Conservation (phyloP, 2,888 invertebrate genomes). For the Volucella inanis region DNA sequence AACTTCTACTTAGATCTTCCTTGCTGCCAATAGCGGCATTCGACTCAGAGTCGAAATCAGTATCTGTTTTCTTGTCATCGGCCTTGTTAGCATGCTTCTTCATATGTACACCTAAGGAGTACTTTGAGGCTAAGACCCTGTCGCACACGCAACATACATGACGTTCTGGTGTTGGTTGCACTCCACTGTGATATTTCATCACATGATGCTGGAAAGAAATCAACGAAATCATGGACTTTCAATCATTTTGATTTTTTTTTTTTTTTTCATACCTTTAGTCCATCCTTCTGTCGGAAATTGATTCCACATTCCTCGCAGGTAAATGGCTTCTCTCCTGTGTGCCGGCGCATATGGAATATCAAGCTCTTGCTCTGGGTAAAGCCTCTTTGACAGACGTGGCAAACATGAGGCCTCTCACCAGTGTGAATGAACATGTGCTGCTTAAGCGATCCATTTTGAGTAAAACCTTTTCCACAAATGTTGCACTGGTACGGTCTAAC, state of each 20-base stretch:
- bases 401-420: slow-evolving; percentile 79
- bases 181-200: slow-evolving; percentile 77
- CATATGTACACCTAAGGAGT: slow-evolving; percentile 77
- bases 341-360: slow-evolving; percentile 79
- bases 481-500: slow-evolving; percentile 78
- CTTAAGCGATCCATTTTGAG: slow-evolving; percentile 80
- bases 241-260: neutral
- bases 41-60: slow-evolving; percentile 28
- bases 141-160: slow-evolving; percentile 78
- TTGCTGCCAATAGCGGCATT: neutral
- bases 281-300: slow-evolving; percentile 80
- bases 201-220: slow-evolving; percentile 76
- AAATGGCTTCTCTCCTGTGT: slow-evolving; percentile 80
- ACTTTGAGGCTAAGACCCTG: slow-evolving; percentile 76
- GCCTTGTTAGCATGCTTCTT: slow-evolving; percentile 77
- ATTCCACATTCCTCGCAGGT: slow-evolving; percentile 79
- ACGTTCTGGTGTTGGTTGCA: slow-evolving; percentile 51
- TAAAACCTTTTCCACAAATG: slow-evolving; percentile 79
- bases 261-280: slow-evolving; percentile 77
- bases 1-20: slow-evolving; percentile 4
- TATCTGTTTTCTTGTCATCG: slow-evolving; percentile 28
- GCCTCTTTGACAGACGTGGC: slow-evolving; percentile 78
- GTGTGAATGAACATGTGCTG: slow-evolving; percentile 80
- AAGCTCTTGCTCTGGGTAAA: slow-evolving; percentile 81
- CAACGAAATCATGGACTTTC: neutral